Base-by-base conservation (phyloP, 2,888 invertebrate species). In the Eupithecia tripunctaria region DNA sequence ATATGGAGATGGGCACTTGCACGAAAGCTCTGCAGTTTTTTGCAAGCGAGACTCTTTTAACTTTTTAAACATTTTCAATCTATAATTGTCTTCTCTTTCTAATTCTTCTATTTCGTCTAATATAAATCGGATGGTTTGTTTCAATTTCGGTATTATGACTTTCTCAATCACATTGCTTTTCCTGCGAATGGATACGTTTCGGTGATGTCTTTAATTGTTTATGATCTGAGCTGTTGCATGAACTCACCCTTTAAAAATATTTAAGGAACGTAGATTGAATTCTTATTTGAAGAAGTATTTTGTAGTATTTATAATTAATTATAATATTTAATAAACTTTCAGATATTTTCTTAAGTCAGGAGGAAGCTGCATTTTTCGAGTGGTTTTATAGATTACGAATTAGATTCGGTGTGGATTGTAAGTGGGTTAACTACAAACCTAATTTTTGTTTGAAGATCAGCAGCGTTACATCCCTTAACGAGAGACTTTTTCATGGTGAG, bases 31-130 rank as follows among this genome's bases (percentile, higher is more conserved):
- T 27, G 10, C 7, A 0, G 25, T 51, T n/a, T 43, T 59, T 10
- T 38, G 56, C n/a, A 62, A 14, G 3, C n/a, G 66, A 43, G 21
- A 66, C 0, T 78, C 78, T 67, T 85, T 81, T 60, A 77, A 71
- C 47, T 84, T 78, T 72, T 87, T 86, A 67, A 88, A 85, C 67
- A 82, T 81, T 75, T 85, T 86, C 15, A 84, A 62, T 73, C 86
- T 81, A 43, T 83, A 86, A 14, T 80, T 79, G 27, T 85, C 83
- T 76, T 87, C 84, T 74, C 86, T 77, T 38, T 83, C 85, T 6
- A 78, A 76, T 71, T 86, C 86, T 72, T 87, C 87, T 15, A 86
- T 32, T 73, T 85, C 86, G 32, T 71, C 74, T 36, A 79, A 32
- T 51, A 86, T 86, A 36, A 86, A 87, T 38, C 67, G 76, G 65